Percentiles rank a stretch among this genome's conserved stretches.
Conservation (phyloP, 2,113 vertebrate species). For the Cyphotilapia sp. region DNA sequence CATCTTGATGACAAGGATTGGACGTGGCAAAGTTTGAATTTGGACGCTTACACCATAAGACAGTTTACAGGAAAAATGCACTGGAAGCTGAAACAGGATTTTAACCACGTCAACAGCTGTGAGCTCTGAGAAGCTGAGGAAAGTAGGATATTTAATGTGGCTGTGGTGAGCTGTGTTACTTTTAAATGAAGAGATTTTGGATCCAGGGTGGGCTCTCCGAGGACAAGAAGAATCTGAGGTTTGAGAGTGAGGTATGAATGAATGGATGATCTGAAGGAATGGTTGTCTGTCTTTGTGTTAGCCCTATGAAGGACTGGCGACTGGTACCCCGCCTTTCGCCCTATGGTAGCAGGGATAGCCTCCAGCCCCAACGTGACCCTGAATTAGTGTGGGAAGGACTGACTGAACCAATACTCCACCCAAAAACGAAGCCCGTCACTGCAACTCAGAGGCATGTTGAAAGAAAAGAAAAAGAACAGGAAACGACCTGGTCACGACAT, state of each 20-base stretch:
- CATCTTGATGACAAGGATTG: not conserved
- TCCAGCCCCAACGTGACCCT: not conserved
- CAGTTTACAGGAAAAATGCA: not conserved
- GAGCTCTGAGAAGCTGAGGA: not conserved
- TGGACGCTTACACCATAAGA: not conserved
- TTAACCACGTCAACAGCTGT: fast-evolving
- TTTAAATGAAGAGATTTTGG: not conserved
- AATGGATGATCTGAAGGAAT: not conserved
- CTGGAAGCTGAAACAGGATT: not conserved
- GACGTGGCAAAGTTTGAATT: not conserved
- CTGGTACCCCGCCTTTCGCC: fast-evolving
- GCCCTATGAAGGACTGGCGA: fast-evolving
- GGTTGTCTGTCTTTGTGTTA: not conserved
- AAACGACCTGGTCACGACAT: fast-evolving
- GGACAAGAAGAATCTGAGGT: not conserved
- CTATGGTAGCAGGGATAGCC: not conserved
- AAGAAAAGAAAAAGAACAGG: not conserved
- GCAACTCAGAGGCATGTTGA: not conserved
- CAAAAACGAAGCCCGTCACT: not conserved
- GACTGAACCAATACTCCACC: fast-evolving
- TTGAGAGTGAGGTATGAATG: not conserved
- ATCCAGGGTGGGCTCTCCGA: fast-evolving
- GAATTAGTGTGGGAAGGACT: not conserved
- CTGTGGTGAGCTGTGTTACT: not conserved
- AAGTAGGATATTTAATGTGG: not conserved